Evolutionary conservation across 2,797 vertebrate species (phyloP).

Genomic region (Pagetopsis macropterus): DNA sequence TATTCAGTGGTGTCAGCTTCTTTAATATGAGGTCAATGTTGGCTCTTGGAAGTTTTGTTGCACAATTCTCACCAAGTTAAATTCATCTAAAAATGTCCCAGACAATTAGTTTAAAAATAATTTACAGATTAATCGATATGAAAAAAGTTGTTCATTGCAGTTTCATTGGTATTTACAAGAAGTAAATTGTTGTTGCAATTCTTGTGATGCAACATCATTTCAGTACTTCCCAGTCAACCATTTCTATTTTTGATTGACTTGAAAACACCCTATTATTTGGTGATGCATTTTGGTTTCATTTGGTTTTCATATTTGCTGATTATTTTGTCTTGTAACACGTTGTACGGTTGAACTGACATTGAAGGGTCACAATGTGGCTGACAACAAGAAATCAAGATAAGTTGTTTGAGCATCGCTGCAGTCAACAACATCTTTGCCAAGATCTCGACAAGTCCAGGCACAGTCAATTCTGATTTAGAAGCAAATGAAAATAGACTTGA

Average conservation of each 20-base stretch:
- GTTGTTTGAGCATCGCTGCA: not conserved
- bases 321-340: not conserved
- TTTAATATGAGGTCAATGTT: not conserved
- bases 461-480: not conserved
- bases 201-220: not conserved
- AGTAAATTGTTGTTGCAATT: not conserved
- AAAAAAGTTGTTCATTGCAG: not conserved
- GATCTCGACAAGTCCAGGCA: not conserved
- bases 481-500: not conserved
- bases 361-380: not conserved
- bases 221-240: not conserved
- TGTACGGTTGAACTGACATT: conserved; percentile 3
- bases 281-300: too few relatives aligned
- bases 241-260: too few relatives aligned
- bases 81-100: too few relatives aligned
- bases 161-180: not conserved
- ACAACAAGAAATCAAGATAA: not conserved
- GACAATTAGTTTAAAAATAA: not conserved
- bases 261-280: too few relatives aligned
- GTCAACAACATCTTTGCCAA: not conserved
- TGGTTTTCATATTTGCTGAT: not conserved
- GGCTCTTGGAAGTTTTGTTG: not conserved
- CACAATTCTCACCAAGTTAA: not conserved
- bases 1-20: not conserved
- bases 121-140: not conserved